phyloP scores from a whole-genome alignment of 2,888 invertebrate genomes.

The Macroteleia sp. region DNA sequence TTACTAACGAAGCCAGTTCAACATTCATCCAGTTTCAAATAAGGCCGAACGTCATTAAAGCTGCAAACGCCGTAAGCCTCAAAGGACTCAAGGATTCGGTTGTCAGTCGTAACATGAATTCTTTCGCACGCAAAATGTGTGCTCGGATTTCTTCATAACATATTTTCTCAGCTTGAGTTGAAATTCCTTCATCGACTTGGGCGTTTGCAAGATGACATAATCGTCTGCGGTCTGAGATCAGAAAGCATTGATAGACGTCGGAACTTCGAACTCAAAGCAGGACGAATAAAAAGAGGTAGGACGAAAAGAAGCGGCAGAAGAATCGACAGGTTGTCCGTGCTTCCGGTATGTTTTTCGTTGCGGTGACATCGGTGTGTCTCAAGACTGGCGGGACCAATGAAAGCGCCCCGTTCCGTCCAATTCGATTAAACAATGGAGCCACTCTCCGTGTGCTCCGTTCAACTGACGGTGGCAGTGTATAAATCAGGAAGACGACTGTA shows the following conservation, averaged over 20 bases:
- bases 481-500: slow-evolving; percentile 82
- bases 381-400: slow-evolving; percentile 31
- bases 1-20: no score
- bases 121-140: slow-evolving; percentile 29
- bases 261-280: neutral
- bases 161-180: slow-evolving; percentile 14
- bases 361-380: slow-evolving; percentile 11
- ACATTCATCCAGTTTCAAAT: no score
- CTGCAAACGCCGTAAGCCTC: slow-evolving; percentile 4
- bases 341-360: slow-evolving; percentile 50
- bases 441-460: slow-evolving; percentile 70
- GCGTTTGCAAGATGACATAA: slow-evolving; percentile 46
- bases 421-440: slow-evolving; percentile 81
- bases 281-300: neutral
- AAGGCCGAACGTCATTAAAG: slow-evolving; percentile 12
- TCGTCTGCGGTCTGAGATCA: slow-evolving; percentile 17
- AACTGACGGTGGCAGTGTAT: slow-evolving; percentile 80
- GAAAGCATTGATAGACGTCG: slow-evolving; percentile 9
- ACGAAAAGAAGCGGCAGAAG: slow-evolving; percentile 19
- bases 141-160: slow-evolving; percentile 28
- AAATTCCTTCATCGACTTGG: slow-evolving; percentile 13
- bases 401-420: slow-evolving; percentile 66
- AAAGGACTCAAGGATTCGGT: slow-evolving; percentile 4
- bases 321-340: slow-evolving; percentile 52
- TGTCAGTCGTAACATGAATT: slow-evolving; percentile 31